These are phyloP conservation scores for Eumacrocentrus americanus DNA, from an alignment of 2,888 invertebrate species.

Conservation along the genomic window DNA sequence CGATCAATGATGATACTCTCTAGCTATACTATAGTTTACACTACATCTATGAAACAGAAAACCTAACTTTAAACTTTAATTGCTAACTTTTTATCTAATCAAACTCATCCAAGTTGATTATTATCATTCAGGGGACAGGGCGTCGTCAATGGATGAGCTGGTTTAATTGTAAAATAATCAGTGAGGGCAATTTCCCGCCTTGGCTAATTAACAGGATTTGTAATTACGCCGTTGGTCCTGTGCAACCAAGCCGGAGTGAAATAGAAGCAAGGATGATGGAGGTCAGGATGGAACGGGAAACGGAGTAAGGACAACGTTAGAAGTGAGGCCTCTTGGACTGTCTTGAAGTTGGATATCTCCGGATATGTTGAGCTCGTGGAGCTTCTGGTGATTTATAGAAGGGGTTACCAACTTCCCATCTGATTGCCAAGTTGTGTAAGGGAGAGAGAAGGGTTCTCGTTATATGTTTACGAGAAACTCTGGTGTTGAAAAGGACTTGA, in stretches of 20 bases:
- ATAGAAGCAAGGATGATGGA: no score
- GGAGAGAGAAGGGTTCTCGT: no score
- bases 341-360: slow-evolving; percentile 11
- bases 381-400: slow-evolving; percentile 14
- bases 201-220: slow-evolving; percentile 47
- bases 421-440: slow-evolving; percentile 30
- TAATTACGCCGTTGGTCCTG: slow-evolving; percentile 38
- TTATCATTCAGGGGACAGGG: not conserved
- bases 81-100: no score
- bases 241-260: not conserved
- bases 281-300: not conserved
- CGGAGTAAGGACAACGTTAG: not conserved
- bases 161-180: slow-evolving; percentile 47
- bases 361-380: not conserved
- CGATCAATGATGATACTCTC: no score
- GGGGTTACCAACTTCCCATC: slow-evolving; percentile 45
- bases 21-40: no score
- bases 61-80: no score
- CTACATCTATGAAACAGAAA: no score
- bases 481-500: no score
- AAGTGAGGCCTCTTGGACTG: not conserved
- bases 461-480: no score
- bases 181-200: slow-evolving; percentile 39
- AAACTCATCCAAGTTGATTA: no score
- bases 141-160: not conserved